Evolutionary conservation across 2,888 invertebrate species (phyloP), one percentile per base, ranked within the genome.

Genomic region (Tetrapedia diversipes): DNA sequence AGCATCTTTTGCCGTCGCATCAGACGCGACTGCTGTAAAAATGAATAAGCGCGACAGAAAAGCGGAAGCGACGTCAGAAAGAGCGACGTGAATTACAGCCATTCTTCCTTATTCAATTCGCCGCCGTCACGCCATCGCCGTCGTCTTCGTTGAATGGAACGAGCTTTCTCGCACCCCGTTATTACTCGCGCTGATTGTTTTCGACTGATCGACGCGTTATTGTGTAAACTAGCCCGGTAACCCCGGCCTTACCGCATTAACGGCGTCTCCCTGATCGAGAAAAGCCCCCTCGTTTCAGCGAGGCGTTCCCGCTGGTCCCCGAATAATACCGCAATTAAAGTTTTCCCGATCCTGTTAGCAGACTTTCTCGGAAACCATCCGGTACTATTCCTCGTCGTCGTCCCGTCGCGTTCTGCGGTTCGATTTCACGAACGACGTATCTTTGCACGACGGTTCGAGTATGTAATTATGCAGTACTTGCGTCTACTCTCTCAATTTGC

Each of bases 181-280:
- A 75, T 78, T 70, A 74, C 67, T 65, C 70, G 19, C 60, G 59
- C 53, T 54, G 64, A 75, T 80, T 80, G 79, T 75, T 74, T 75
- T 61, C 67, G 67, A 56, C 67, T 66, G 79, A 80, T 78, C 77
- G 75, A 74, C 67, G 64, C 51, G 64, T 75, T 75, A 73, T 69
- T 79, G 73, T 63, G 70, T 47, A 67, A 70, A 65, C 54, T 53
- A 57, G 45, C 51, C 39, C 41, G 39, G 47, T 39, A 53, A 43
- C 6, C 49, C n/a, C 14, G 63, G 51, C 22, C 45, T 68, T 32
- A 34, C 43, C 32, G 56, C 60, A 72, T 77, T 68, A 77, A 65
- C 72, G 54, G 29, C 41, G 10, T 6, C n/a, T n/a, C 51, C 32
- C 61, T 45, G 65, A 73, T 77, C 65, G 61, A 61, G 53, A 22